These are phyloP conservation scores for Scaptomyza cyrtandrae DNA, from an alignment of 2,888 invertebrate genomes.

Conservation along the genomic window DNA sequence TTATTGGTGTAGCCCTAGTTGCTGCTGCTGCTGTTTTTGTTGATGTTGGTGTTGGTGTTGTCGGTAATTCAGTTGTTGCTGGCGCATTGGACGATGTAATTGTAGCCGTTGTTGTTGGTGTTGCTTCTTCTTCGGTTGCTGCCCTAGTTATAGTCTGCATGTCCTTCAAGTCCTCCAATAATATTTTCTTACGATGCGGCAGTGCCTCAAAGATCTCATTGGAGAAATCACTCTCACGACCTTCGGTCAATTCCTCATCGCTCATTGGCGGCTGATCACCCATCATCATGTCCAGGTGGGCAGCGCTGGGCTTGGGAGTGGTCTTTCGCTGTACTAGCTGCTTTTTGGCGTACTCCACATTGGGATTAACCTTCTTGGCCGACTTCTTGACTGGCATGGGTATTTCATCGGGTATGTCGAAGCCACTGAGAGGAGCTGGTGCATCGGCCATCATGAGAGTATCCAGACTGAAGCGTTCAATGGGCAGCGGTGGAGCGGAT, in stretches of 20 bases:
- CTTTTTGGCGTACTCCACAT: conserved; percentile 54
- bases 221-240: conserved; percentile 72
- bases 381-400: conserved; percentile 82
- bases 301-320: conserved; percentile 11
- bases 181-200: conserved; percentile 83
- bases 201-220: conserved; percentile 82
- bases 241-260: conserved; percentile 61
- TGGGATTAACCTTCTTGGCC: conserved; percentile 74
- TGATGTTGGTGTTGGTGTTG: not conserved
- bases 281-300: conserved; percentile 82
- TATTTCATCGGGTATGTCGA: conserved; percentile 77
- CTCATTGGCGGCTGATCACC: conserved; percentile 82
- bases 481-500: conserved; percentile 11
- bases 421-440: conserved; percentile 41
- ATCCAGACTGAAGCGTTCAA: conserved; percentile 76
- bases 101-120: conserved; percentile 20
- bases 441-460: conserved; percentile 84
- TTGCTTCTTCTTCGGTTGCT: conserved; percentile 6
- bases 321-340: conserved; percentile 24
- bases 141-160: conserved; percentile 52
- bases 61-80: not conserved
- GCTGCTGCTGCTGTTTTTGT: not conserved
- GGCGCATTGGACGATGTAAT: conserved; percentile 31
- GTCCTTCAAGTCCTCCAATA: conserved; percentile 78
- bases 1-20: not conserved